Conservation (phyloP, 2,113 vertebrate genomes). For the Apistogramma diplotaenia region DNA sequence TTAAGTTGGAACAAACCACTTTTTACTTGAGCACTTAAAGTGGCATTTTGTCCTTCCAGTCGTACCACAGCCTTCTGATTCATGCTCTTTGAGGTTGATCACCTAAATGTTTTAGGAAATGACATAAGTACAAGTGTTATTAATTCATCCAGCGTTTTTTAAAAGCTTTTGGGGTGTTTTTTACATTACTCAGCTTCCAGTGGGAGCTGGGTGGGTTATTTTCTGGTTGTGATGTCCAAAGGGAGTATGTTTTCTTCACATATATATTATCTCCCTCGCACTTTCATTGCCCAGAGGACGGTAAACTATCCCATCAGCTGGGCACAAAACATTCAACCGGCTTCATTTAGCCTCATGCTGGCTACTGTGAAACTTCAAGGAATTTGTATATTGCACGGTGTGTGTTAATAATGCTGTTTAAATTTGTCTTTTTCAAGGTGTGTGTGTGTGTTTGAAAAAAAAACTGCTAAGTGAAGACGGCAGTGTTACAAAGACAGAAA, state of each 20-base stretch:
- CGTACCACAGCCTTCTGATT: neutral
- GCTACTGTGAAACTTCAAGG: neutral
- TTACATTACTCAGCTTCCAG: neutral
- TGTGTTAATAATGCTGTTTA: neutral
- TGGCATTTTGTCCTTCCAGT: neutral
- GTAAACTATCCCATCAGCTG: constrained; percentile 29
- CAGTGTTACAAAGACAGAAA: neutral
- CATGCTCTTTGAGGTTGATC: constrained; percentile 31
- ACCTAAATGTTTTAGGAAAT: constrained; percentile 46
- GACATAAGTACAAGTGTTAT: constrained; percentile 28
- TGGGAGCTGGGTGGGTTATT: neutral
- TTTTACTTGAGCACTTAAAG: neutral
- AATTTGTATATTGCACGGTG: neutral
- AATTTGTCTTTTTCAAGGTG: neutral
- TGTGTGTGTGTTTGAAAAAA: neutral
- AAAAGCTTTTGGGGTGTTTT: constrained; percentile 1
- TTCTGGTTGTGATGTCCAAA: neutral
- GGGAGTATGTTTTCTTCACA: constrained; percentile 11
- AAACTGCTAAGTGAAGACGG: neutral
- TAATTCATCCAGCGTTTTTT: constrained; percentile 40
- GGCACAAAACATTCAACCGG: constrained; percentile 12
- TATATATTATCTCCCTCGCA: constrained; percentile 27
- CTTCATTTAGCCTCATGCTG: neutral
- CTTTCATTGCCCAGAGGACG: constrained; percentile 46
- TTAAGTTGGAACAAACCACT: neutral